Percentiles rank a stretch among this genome's conserved stretches.
phyloP scores from a whole-genome alignment of 1,140 invertebrate species.

The Lepidurus couesii region DNA sequence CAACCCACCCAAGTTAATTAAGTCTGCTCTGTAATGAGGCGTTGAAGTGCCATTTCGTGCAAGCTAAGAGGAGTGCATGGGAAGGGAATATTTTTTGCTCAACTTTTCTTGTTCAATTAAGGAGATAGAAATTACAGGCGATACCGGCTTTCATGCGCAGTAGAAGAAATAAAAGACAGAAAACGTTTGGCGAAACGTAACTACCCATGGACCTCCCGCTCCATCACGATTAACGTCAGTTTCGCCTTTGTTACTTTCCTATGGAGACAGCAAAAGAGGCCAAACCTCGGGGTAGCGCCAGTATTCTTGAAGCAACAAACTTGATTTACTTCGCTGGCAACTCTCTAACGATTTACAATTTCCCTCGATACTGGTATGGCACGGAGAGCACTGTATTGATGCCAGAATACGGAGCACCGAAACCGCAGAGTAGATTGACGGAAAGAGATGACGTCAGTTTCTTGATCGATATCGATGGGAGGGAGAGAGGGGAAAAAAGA shows the following conservation, averaged over 20 bases:
- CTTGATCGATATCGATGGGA: not conserved
- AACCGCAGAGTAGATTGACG: not conserved
- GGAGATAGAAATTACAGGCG: not conserved
- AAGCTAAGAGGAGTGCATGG: not conserved
- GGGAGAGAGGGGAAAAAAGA: not conserved
- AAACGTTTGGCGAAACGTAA: constrained; percentile 1
- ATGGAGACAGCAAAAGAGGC: not conserved
- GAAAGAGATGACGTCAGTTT: not conserved
- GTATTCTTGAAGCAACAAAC: constrained; percentile 19
- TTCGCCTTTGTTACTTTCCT: not conserved
- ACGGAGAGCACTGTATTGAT: not conserved
- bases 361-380: not conserved
- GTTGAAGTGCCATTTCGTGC: constrained; percentile 10
- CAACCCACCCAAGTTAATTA: constrained; percentile 1
- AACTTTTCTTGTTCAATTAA: not conserved
- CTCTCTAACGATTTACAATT: constrained; percentile 6
- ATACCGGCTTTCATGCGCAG: not conserved
- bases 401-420: not conserved
- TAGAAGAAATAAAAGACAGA: not conserved
- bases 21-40: not conserved
- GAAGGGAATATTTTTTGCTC: not conserved
- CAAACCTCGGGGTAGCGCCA: not conserved
- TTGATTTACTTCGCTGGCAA: not conserved
- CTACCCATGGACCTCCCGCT: not conserved
- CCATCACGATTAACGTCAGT: constrained; percentile 10